Percentiles rank a stretch among this genome's conserved stretches.
These are phyloP conservation scores for Lacerta bilineata DNA, from an alignment of 2,797 vertebrate species.

Conservation along the genomic window DNA sequence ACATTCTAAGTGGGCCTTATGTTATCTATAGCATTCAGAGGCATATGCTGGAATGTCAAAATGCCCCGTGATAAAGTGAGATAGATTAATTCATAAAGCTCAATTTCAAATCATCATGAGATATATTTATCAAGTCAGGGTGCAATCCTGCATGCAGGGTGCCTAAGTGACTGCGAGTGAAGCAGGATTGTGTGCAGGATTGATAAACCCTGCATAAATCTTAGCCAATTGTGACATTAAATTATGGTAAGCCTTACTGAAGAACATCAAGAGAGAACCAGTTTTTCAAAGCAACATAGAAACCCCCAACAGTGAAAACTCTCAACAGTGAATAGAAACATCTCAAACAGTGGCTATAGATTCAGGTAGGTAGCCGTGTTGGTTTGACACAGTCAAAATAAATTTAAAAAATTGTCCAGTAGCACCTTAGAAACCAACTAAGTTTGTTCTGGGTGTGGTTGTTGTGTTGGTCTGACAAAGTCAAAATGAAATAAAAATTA, in stretches of 20 bases:
- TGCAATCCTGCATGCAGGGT: background rate
- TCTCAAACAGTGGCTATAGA: background rate
- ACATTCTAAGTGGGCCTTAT: constrained; percentile 29
- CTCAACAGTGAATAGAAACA: no score
- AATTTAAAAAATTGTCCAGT: no score
- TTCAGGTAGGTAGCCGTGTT: no score
- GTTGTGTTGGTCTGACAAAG: no score
- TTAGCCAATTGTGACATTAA: background rate
- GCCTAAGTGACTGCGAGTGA: background rate
- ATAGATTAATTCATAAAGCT: constrained; percentile 52
- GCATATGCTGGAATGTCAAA: constrained; percentile 53
- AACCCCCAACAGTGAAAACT: no score
- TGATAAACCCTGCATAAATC: background rate
- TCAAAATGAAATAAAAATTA: no score
- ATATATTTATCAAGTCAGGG: constrained; percentile 44
- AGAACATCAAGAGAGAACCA: background rate
- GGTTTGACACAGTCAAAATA: no score
- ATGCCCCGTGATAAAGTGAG: constrained; percentile 43
- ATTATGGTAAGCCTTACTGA: background rate
- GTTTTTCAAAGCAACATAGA: constrained; percentile 12
- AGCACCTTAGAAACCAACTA: no score
- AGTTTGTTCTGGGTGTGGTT: no score
- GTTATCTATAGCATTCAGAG: constrained; percentile 46
- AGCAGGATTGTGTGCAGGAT: background rate
- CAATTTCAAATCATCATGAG: constrained; percentile 55